A percentile compares a stretch with the other conserved stretches of the same genome.
These are phyloP conservation scores for Nematostella vectensis DNA, from an alignment of 92 coral and sea anemone species.

Conservation along the genomic window DNA sequence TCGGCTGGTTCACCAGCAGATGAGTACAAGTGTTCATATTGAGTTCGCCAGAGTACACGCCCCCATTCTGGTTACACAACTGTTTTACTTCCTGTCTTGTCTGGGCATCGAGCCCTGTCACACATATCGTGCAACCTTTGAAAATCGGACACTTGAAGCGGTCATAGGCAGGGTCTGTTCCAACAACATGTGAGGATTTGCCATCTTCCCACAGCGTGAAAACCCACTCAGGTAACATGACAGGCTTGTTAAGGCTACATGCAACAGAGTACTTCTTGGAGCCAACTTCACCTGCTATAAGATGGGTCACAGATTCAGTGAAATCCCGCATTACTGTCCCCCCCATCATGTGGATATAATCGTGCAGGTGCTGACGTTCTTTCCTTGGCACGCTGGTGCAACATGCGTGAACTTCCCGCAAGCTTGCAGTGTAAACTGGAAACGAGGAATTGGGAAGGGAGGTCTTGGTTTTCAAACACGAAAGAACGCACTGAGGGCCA, in stretches of 20 bases:
- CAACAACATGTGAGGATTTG: constrained; percentile 40
- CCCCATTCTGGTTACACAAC: constrained; percentile 58
- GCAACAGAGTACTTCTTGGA: constrained; percentile 84
- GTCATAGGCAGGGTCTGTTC: constrained; percentile 54
- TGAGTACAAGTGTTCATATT: constrained; percentile 84
- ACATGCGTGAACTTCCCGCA: constrained; percentile 52
- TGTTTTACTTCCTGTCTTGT: constrained; percentile 57
- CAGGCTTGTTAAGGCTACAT: constrained; percentile 48
- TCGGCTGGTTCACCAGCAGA: constrained; percentile 67
- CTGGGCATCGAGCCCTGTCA: constrained; percentile 72
- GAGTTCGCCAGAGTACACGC: constrained; percentile 74
- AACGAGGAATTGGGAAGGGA: constrained; percentile 52
- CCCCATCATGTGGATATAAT: constrained; percentile 71
- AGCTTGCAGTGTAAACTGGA: constrained; percentile 58
- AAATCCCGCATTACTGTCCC: constrained; percentile 61
- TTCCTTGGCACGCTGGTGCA: constrained; percentile 71
- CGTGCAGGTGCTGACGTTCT: constrained; percentile 55
- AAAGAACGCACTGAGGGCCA: constrained; percentile 82
- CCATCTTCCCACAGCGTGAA: constrained; percentile 61
- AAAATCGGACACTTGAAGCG: constrained; percentile 68
- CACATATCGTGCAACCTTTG: constrained; percentile 82
- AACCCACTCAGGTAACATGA: constrained; percentile 84
- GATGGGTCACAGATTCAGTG: constrained; percentile 83
- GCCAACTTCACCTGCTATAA: constrained; percentile 95
- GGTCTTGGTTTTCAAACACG: constrained; percentile 55